A percentile compares a stretch with the other conserved stretches of the same genome.
Conservation (phyloP, 2,113 vertebrate species). For the Alexandromys fortis region DNA sequence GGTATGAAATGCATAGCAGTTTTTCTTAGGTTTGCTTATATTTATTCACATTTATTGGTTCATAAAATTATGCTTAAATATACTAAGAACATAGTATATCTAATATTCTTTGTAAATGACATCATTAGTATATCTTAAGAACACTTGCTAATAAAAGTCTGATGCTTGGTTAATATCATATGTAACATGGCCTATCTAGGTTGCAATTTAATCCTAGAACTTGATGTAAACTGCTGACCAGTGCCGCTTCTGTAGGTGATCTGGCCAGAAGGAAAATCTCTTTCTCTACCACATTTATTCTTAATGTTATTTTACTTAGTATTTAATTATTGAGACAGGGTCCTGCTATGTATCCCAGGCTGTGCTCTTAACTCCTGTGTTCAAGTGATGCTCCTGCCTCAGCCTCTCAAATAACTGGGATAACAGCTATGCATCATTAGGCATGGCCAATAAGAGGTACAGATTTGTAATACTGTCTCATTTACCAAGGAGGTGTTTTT, state of each 20-base stretch:
- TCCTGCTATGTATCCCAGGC: neutral
- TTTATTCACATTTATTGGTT: neutral
- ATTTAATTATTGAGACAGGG: neutral
- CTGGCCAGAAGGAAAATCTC: neutral
- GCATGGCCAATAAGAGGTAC: neutral
- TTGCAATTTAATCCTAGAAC: neutral
- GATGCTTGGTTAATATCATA: neutral
- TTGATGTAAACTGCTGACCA: neutral
- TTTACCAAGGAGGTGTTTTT: neutral
- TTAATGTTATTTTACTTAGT: neutral
- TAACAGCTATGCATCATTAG: neutral
- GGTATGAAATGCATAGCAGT: neutral
- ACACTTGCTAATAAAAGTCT: neutral
- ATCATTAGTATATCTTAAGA: neutral
- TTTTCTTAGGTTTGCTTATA: neutral
- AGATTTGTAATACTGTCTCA: neutral
- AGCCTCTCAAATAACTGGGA: neutral
- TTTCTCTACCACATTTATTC: neutral
- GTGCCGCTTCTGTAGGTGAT: neutral
- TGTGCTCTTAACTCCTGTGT: neutral
- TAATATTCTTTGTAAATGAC: neutral
- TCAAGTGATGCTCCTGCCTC: neutral
- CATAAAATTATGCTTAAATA: conserved; percentile 47
- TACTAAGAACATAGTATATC: neutral
- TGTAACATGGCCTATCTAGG: neutral